Evolutionary conservation across 1,140 invertebrate genomes (phyloP), one percentile per base, ranked within the genome.

Genomic region (Neotoxoptera formosana): DNA sequence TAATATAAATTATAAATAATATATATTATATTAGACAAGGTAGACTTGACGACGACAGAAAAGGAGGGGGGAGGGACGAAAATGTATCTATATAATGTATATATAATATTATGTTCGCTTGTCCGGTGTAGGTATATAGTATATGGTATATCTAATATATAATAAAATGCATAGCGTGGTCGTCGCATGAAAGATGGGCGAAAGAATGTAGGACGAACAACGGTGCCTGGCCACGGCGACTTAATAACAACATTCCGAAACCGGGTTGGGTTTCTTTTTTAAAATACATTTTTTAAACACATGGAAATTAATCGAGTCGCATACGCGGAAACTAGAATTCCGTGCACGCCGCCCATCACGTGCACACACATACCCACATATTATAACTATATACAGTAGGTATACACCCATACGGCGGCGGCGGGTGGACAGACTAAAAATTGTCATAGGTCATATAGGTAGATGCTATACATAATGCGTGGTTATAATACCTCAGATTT

Each of bases 151-250:
- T n/a, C n/a, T n/a, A n/a, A n/a, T n/a, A 76, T 53, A 53, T 53
- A 93, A 84, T 86, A 53, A 83, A 86, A 53, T 30, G 81, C 36
- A 53, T 53, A 56, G 81, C 34, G n/a, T 36, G n/a, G 56, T 48
- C 25, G 91, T 83, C 91, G 45, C 91, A 45, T 51, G 76, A 92
- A 86, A 93, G 91, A 93, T 93, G 91, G 91, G 91, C 91, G 91
- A 93, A 93, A 93, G 91, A 93, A 93, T 93, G 91, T 93, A 93
- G 91, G 91, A 93, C 91, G 91, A 93, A 93, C 91, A 93, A 93
- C 91, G 91, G 91, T 93, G 91, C 48, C 34, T 56, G 48, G 81
- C 51, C 23, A 8, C 91, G 81, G 48, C 91, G 48, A 86, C 81
- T 93, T 84, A 67, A 92, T 92, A 93, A 93, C 91, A 93, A 56